A percentile compares a stretch with the other conserved stretches of the same genome.
These are phyloP conservation scores for Heteromurus nitidus DNA, from an alignment of 2,888 invertebrate genomes.

Conservation along the genomic window DNA sequence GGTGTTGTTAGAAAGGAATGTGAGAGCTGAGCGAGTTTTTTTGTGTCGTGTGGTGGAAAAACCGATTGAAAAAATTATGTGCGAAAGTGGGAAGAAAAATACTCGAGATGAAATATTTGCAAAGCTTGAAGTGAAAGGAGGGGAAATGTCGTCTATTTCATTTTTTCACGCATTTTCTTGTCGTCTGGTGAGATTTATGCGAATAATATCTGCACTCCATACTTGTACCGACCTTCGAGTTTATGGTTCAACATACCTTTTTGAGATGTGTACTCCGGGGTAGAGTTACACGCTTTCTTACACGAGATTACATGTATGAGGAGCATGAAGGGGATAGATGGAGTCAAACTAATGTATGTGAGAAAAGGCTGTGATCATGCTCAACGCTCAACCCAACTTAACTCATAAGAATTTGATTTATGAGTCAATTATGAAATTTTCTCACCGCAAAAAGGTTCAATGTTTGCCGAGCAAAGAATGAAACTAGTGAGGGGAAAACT, in stretches of 20 bases:
- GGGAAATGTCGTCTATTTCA: conserved; percentile 72
- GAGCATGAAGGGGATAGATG: conserved; percentile 60
- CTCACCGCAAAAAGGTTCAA: conserved; percentile 71
- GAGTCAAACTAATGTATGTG: conserved; percentile 65
- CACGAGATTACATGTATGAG: conserved; percentile 63
- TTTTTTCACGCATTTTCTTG: conserved; percentile 72
- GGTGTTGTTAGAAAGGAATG: conserved; percentile 14
- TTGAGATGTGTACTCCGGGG: conserved; percentile 33
- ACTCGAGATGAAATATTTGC: conserved; percentile 67
- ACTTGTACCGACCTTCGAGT: conserved; percentile 60
- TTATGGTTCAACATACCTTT: conserved; percentile 53
- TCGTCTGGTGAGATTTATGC: conserved; percentile 72
- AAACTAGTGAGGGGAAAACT: conserved; percentile 50
- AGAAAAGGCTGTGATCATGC: conserved; percentile 64
- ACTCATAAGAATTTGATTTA: conserved; percentile 73
- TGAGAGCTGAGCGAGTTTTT: neutral
- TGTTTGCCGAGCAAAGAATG: conserved; percentile 59
- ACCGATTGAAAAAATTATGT: conserved; percentile 59
- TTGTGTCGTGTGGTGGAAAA: conserved; percentile 32
- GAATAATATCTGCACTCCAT: conserved; percentile 71
- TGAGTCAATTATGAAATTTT: conserved; percentile 74
- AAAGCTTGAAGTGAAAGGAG: conserved; percentile 66
- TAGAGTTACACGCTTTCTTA: conserved; percentile 53
- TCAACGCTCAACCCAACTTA: conserved; percentile 66
- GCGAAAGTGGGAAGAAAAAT: conserved; percentile 43